Evolutionary conservation across 2,888 invertebrate genomes (phyloP).

Genomic region (Calliopum simillimum): DNA sequence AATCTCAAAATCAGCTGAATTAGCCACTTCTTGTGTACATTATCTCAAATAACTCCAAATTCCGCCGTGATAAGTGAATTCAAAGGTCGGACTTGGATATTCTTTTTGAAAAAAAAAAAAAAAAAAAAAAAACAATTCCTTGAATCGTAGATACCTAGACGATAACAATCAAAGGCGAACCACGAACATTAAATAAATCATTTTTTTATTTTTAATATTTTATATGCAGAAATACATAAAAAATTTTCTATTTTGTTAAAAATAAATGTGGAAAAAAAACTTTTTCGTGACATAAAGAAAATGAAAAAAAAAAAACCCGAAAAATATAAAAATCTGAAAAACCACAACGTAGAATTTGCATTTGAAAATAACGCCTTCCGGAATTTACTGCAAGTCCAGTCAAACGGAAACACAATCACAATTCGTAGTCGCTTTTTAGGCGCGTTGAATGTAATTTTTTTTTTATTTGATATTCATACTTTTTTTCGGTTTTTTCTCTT

Average conservation of each 20-base stretch:
- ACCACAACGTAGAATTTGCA: slow-evolving; percentile 13
- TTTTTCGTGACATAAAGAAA: neutral
- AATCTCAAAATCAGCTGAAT: too few species aligned
- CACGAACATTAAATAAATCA: too few species aligned
- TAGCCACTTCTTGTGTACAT: too few species aligned
- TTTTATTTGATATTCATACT: slow-evolving; percentile 2
- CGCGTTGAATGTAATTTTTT: slow-evolving; percentile 2
- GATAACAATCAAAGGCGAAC: too few species aligned
- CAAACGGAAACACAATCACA: slow-evolving; percentile 30
- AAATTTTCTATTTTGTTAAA: neutral
- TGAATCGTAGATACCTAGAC: too few species aligned
- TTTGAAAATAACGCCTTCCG: slow-evolving; percentile 30
- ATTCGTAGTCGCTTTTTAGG: slow-evolving; percentile 29
- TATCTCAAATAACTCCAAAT: too few species aligned
- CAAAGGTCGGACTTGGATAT: too few species aligned
- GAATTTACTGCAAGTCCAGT: slow-evolving; percentile 19
- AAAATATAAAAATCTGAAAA: neutral
- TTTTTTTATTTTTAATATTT: too few species aligned
- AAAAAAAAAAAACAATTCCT: too few species aligned
- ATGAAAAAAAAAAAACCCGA: neutral
- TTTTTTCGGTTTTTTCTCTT: neutral
- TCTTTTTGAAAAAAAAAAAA: too few species aligned
- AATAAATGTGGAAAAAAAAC: neutral
- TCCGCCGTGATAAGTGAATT: too few species aligned
- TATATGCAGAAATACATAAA: too few species aligned